Conservation (phyloP, 2,113 vertebrate genomes). For the Erythrocebus patas region DNA sequence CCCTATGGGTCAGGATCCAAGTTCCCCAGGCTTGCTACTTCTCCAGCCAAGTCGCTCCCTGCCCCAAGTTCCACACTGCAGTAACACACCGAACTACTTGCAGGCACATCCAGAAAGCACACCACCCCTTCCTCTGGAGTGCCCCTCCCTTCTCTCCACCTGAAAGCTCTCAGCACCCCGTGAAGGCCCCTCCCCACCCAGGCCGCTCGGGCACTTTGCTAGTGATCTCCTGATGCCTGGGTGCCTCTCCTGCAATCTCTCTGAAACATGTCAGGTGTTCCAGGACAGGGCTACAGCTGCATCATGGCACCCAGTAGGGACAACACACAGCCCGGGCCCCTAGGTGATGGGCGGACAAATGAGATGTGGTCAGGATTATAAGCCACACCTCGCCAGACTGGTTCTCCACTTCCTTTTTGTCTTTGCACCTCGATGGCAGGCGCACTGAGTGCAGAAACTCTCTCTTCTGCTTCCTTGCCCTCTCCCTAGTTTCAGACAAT, state of each 20-base stretch:
- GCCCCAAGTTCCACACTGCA: neutral
- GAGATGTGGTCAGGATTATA: neutral
- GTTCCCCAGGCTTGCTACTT: neutral
- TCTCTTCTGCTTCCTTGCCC: neutral
- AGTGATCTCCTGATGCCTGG: accelerated
- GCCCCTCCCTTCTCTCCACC: no score
- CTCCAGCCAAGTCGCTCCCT: neutral
- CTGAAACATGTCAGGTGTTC: neutral
- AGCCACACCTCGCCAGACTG: neutral
- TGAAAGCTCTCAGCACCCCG: no score
- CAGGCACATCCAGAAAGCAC: neutral
- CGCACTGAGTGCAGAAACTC: neutral
- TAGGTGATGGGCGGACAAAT: accelerated
- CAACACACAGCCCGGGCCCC: accelerated
- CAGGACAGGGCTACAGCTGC: neutral
- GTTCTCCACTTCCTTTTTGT: neutral
- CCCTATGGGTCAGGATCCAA: neutral
- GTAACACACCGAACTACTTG: neutral
- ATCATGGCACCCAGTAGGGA: accelerated
- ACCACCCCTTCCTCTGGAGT: no score
- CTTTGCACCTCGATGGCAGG: neutral
- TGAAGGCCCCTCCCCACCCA: no score
- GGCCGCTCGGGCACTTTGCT: neutral
- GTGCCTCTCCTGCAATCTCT: neutral
- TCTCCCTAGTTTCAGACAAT: neutral